phyloP scores from a whole-genome alignment of 2,888 invertebrate genomes.

The Mythimna pallens region DNA sequence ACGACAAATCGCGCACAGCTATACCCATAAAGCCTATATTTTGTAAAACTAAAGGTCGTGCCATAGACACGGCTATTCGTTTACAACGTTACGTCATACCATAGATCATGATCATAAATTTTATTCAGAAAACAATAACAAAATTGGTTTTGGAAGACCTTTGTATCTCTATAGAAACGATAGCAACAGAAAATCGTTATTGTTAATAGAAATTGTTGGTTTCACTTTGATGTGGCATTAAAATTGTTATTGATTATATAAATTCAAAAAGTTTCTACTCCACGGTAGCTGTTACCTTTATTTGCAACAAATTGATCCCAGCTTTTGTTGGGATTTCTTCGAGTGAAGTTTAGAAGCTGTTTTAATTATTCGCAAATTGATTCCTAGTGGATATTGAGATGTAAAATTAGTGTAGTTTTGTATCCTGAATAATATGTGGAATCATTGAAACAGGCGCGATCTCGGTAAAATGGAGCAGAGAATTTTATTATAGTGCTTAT shows the following conservation, averaged over 20 bases:
- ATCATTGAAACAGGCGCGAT: too few relatives aligned
- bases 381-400: too few relatives aligned
- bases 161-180: constrained; percentile 1
- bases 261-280: background rate
- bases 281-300: background rate
- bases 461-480: too few relatives aligned
- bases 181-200: constrained; percentile 1
- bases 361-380: too few relatives aligned
- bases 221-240: constrained; percentile 25
- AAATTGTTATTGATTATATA: background rate
- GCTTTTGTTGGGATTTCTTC: too few relatives aligned
- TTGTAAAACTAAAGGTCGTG: constrained; percentile 54
- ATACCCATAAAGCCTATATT: constrained; percentile 39
- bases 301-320: too few relatives aligned
- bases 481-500: too few relatives aligned
- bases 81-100: constrained; percentile 43
- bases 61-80: constrained; percentile 45
- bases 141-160: constrained; percentile 6
- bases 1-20: constrained; percentile 36
- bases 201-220: constrained; percentile 5
- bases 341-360: too few relatives aligned
- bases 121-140: constrained; percentile 18
- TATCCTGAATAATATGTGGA: too few relatives aligned
- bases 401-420: too few relatives aligned
- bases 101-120: constrained; percentile 26